Base-by-base conservation (phyloP, 2,797 vertebrate genomes). In the Pagetopsis macropterus region DNA sequence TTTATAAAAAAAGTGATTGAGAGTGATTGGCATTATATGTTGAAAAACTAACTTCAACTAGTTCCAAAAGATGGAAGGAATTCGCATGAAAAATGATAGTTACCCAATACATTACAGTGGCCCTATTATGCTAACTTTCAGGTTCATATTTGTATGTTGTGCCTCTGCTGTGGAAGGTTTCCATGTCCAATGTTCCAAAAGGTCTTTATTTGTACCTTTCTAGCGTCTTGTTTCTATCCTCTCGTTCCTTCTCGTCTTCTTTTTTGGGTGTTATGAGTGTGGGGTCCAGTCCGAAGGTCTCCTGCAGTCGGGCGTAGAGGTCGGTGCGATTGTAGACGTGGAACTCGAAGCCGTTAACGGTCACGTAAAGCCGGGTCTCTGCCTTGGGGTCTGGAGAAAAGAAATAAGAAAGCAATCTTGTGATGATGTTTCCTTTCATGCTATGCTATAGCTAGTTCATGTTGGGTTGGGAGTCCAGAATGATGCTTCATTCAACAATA, bases 341-440 rank as follows among this genome's bases (percentile, higher is more conserved):
- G 85, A 99, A 99, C 90, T 99, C 98, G 75, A 99, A 99, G 82
- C 99, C 97, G 57, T 99, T 99, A 49, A 99, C 94, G 21, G 97
- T 99, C 84, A 99, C 95, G 70, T 98, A 97, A 13, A 99, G 94
- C 82, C 98, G 95, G 46, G 98, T 99, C 93, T 99, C 98, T 78
- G 98, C 97, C 86, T 98, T 99, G 72, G 98, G 98, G 91, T 99
- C 98, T 99, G 88, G 37, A 3, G 41, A 64, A 4, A 52, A 73
- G 16, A 72, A 8, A 72, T 1, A 65, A 58, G 17, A 57, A 7
- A 54, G 11, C 40, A 9, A 21, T 46, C 17, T 41, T 7, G 4
- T 11, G 37, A 1, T 15, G 27, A 6, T 5, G n/a, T 37, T 40
- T 68, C 16, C 21, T 46, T 23, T 6, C 27, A 54, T 27, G 27